Evolutionary conservation across 2,113 vertebrate species (phyloP).

Genomic region (Stegastes partitus): DNA sequence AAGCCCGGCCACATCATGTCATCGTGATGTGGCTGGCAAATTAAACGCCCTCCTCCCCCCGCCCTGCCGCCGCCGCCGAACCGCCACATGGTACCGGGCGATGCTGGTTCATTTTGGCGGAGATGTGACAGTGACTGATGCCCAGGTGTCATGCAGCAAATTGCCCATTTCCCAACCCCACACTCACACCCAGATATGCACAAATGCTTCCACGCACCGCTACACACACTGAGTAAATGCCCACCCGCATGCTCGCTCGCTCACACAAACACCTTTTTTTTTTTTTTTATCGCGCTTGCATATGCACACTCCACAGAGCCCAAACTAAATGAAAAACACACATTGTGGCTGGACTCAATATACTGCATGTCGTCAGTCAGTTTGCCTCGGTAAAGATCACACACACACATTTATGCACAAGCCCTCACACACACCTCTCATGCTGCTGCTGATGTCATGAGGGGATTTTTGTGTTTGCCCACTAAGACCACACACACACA

Average conservation of each 20-base stretch:
- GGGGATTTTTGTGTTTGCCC: too few relatives aligned
- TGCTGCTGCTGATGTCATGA: too few relatives aligned
- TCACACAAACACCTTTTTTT: conserved; percentile 25
- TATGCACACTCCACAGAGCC: not conserved
- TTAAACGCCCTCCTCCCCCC: conserved; percentile 29
- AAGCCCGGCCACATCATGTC: not conserved
- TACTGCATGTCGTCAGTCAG: not conserved
- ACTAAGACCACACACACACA: too few relatives aligned
- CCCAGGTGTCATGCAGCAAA: conserved; percentile 44
- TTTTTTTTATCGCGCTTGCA: conserved; percentile 10
- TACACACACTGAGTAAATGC: conserved; percentile 24
- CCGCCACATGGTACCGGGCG: not conserved
- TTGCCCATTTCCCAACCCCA: conserved; percentile 9
- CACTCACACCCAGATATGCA: not conserved
- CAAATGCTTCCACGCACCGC: too few relatives aligned
- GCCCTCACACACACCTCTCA: not conserved
- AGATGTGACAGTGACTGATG: conserved; percentile 53
- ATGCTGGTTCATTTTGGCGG: conserved; percentile 12
- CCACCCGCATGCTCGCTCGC: conserved; percentile 9
- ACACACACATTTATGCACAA: not conserved
- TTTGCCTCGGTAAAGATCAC: not conserved
- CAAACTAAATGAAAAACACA: not conserved
- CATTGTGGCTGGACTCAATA: not conserved
- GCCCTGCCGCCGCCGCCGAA: not conserved
- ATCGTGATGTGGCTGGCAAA: not conserved